Conservation (phyloP, 2,888 invertebrate species). For the Julus scandinavius region DNA sequence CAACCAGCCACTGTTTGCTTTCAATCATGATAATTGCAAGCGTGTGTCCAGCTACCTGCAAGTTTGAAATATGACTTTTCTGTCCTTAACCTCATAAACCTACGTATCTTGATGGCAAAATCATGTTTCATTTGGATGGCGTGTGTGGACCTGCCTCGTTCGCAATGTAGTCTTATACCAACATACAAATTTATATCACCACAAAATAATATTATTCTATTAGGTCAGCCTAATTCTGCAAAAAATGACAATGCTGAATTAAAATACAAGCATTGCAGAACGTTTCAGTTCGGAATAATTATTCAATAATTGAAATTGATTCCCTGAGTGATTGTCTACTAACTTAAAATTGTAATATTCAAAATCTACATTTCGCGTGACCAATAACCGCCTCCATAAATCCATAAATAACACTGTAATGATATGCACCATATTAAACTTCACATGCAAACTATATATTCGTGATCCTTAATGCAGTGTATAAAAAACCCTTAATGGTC, state of each 20-base stretch:
- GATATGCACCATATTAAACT: neutral
- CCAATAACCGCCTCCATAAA: neutral
- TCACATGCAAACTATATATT: neutral
- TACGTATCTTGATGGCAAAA: conserved; percentile 25
- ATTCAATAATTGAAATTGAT: neutral
- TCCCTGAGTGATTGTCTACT: neutral
- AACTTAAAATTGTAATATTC: neutral
- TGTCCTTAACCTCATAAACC: conserved; percentile 46
- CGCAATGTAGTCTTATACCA: neutral
- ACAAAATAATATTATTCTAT: neutral
- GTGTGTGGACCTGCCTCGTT: neutral
- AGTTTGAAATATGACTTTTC: conserved; percentile 33
- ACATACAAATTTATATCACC: neutral
- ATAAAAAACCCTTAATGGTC: neutral
- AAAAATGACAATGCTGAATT: neutral
- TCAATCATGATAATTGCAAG: conserved; percentile 4
- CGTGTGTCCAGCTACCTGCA: neutral
- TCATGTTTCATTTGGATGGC: neutral
- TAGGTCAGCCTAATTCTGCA: conserved; percentile 7
- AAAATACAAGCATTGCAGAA: neutral
- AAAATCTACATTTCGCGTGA: neutral
- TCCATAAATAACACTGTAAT: neutral
- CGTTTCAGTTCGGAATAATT: neutral
- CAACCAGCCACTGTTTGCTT: conserved; percentile 22
- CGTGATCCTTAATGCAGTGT: neutral